Base-by-base conservation (phyloP, 2,888 invertebrate genomes). In the Pteria penguin region DNA sequence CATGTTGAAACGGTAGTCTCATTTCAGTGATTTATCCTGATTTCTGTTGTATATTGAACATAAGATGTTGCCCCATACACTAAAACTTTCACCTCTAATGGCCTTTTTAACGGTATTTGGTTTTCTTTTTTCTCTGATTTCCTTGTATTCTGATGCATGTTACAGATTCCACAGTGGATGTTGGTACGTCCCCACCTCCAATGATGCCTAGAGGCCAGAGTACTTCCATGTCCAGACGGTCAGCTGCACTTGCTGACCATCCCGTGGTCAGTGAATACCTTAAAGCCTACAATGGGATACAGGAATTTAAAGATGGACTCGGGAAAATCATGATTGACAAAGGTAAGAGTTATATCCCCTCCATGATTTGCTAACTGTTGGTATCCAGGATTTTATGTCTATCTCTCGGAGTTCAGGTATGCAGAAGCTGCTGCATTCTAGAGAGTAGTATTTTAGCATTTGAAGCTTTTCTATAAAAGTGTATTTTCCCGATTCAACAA, bases 211-310 rank as follows among this genome's bases (percentile, higher is more conserved):
- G 60, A 22, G 75, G 68, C 33, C 45, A 29, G 27, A 54, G 27
- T 4, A 32, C 69, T 3, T 55, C 58, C 11, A 32, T 54, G 78
- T 78, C 29, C 81, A 86, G 87, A 74, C 80, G 79, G 36, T 82
- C 81, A 3, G 72, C 80, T 0, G 76, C 75, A 11, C 63, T 88
- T 63, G 66, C 79, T n/a, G 89, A 89, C 2, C 87, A 89, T 66
- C 89, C 90, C 0, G 67, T 90, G 0, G 87, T 90, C 2, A 76
- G 83, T 11, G 89, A 90, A 68, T 91, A 86, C 76, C 79, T 91
- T 22, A 82, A 87, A 60, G 78, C 83, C 1, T 90, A 90, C 61
- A 85, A 86, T 4, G 85, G 84, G 0, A 83, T 90, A 4, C 74
- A 87, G n/a, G 79, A 72, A 65, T 90, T 90, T 70, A 91, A 89